Evolutionary conservation across 2,113 vertebrate genomes (phyloP).

Genomic region (Microtus ochrogaster): DNA sequence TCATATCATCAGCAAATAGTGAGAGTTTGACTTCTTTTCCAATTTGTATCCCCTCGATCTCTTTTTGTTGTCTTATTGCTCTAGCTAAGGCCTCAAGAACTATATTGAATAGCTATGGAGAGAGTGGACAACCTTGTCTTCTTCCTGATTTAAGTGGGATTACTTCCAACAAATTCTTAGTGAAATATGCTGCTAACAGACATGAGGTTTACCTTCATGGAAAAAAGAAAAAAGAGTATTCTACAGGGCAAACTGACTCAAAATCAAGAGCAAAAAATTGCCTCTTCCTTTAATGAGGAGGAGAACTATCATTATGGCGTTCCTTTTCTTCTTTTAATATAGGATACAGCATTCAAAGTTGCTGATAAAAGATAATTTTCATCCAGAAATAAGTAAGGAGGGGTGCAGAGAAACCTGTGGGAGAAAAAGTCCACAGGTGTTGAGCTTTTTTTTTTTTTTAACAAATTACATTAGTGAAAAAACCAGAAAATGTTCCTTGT

Average conservation of each 20-base stretch:
- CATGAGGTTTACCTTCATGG: not conserved
- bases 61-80: no score
- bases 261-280: not conserved
- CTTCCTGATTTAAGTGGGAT: no score
- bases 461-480: not conserved
- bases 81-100: no score
- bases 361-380: not conserved
- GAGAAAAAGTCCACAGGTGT: not conserved
- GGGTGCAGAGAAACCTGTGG: not conserved
- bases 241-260: not conserved
- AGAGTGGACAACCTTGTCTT: no score
- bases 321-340: not conserved
- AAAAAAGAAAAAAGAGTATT: constrained; percentile 10
- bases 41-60: no score
- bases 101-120: no score
- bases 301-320: not conserved
- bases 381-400: not conserved
- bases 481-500: not conserved
- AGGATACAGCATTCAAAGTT: not conserved
- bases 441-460: not conserved
- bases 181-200: not conserved
- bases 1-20: no score
- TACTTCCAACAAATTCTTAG: not conserved
- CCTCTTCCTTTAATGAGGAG: not conserved
- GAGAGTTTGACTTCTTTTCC: no score